Evolutionary conservation across 2,113 vertebrate genomes (phyloP), one percentile per base, ranked within the genome.

Genomic region (Brachionichthys hirsutus): DNA sequence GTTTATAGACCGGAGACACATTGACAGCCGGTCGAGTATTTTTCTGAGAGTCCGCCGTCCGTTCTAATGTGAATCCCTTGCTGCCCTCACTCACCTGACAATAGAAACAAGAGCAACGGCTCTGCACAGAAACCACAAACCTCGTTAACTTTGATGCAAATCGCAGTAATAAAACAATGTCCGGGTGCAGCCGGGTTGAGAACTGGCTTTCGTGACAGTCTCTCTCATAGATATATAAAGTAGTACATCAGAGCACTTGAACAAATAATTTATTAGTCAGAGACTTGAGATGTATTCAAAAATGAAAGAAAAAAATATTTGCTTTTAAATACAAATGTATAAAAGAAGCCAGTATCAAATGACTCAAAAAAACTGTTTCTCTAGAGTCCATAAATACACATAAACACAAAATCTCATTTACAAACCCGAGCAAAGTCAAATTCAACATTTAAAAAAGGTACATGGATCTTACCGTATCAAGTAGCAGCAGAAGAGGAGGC

Each of bases 401-500:
- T 18, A 40, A 70, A 36, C 10, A 17, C 18, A 50, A 50, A 50
- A 12, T 19, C 18, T 46, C 18, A 44, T n/a, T 30, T 18, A 69
- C 54, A 40, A 16, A 49, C 20, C 10, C 18, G 22, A 35, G 19
- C 15, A 50, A 18, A 19, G 7, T 34, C 15, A 58, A 69, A 47
- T 44, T 7, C 17, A 62, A 66, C 54, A 11, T 3, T 12, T n/a
- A n/a, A n/a, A n/a, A 62, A 48, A 12, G 16, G 0, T 40, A 16
- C 15, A 36, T 24, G 16, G 30, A 42, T 67, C 81, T 93, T 94
- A 99, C 97, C 97, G 94, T 87, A 98, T 99, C 78, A 99, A 85
- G 87, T 98, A 99, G 92, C 97, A 99, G 87, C 97, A 99, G 93
- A 99, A 99, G 88, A 99, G 95, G 72, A 99, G 93, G 78, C 97